Percentiles rank a stretch among this genome's conserved stretches.
These are phyloP conservation scores for Corythaixoides concolor DNA, from an alignment of 2,113 vertebrate genomes.

Conservation along the genomic window DNA sequence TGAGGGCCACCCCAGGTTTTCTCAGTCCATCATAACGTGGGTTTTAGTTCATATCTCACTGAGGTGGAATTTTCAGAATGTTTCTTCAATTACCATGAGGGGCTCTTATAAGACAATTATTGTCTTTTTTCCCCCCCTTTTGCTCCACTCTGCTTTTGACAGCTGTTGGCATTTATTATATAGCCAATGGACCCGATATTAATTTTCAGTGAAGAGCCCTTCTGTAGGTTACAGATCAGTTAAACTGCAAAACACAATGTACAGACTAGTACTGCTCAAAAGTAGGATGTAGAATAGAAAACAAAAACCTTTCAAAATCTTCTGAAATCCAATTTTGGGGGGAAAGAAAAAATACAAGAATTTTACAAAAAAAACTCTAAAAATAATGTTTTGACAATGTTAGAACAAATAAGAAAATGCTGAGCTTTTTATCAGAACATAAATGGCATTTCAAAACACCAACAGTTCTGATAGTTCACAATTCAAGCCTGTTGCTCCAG, in stretches of 20 bases:
- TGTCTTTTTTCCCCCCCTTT: conserved; percentile 64
- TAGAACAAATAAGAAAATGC: background rate
- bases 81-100: conserved; percentile 74
- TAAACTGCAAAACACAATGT: background rate
- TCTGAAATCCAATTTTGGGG: background rate
- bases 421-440: background rate
- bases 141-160: conserved; percentile 40
- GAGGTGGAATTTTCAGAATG: conserved; percentile 65
- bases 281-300: background rate
- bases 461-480: background rate
- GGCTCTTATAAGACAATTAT: conserved; percentile 77
- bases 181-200: background rate
- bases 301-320: background rate
- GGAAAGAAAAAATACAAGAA: background rate
- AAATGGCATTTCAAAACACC: background rate
- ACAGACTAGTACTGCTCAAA: background rate
- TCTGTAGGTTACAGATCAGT: background rate
- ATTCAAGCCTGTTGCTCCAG: background rate
- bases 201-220: conserved; percentile 1
- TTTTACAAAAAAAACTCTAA: background rate
- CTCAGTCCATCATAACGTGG: conserved; percentile 75
- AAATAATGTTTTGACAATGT: background rate
- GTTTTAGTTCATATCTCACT: conserved; percentile 56
- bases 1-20: conserved; percentile 72
- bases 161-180: conserved; percentile 47